Evolutionary conservation across 2,113 vertebrate genomes (phyloP).

Genomic region (Tachuris rubrigastra): DNA sequence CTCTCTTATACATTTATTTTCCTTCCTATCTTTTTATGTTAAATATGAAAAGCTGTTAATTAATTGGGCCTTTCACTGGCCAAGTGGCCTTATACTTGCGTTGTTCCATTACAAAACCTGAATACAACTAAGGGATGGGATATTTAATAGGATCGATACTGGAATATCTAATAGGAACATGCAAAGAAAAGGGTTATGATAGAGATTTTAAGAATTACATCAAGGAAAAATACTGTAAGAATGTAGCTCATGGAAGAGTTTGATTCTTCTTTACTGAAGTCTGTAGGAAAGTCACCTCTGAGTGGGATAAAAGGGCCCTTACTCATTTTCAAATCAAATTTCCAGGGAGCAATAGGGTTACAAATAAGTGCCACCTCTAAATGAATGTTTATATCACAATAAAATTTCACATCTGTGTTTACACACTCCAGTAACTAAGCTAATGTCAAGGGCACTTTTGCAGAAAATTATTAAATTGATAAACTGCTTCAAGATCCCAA

Average conservation of each 20-base stretch:
- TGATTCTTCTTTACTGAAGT: background rate
- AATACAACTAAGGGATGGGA: background rate
- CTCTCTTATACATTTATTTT: background rate
- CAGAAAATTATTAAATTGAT: slow-evolving; percentile 64
- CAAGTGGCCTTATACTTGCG: background rate
- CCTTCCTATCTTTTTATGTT: background rate
- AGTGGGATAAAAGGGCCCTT: background rate
- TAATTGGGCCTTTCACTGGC: background rate
- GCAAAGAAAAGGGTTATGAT: background rate
- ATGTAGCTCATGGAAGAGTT: background rate
- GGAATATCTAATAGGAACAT: too few species aligned
- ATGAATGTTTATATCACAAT: slow-evolving; percentile 49
- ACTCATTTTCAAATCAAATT: slow-evolving; percentile 2
- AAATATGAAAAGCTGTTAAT: background rate
- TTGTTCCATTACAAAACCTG: background rate
- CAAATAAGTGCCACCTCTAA: slow-evolving; percentile 26
- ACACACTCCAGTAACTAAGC: slow-evolving; percentile 58
- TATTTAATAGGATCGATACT: too few species aligned
- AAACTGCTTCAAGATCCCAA: slow-evolving; percentile 39
- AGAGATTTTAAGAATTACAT: background rate
- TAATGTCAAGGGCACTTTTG: slow-evolving; percentile 57
- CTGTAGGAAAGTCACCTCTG: background rate
- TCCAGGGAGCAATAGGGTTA: slow-evolving; percentile 4
- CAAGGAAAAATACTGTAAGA: background rate
- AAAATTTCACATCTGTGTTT: slow-evolving; percentile 63